A percentile compares a stretch with the other conserved stretches of the same genome.
Evolutionary conservation across 2,797 vertebrate genomes (phyloP).

Genomic region (Pagetopsis macropterus): DNA sequence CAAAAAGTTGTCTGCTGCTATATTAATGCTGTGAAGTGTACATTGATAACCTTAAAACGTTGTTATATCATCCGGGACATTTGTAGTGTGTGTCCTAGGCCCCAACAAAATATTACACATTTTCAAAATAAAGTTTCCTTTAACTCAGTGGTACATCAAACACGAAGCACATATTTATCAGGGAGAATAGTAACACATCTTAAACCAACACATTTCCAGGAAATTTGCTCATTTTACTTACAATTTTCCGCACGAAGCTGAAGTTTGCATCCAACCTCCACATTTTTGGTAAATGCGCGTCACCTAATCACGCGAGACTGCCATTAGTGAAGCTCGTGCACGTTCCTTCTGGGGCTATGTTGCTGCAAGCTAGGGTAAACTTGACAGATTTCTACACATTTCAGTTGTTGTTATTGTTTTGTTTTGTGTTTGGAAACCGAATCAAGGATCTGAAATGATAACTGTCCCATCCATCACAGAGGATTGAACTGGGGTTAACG

Average conservation of each 20-base stretch:
- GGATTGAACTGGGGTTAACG: constrained; percentile 1
- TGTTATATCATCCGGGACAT: too few species aligned
- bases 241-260: not conserved
- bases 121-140: not conserved
- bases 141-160: not conserved
- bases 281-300: not conserved
- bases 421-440: not conserved
- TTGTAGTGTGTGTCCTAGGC: too few species aligned
- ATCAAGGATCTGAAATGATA: not conserved
- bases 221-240: not conserved
- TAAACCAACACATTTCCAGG: not conserved
- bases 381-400: not conserved
- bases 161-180: not conserved
- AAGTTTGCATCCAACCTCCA: constrained; percentile 5
- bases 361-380: constrained; percentile 23
- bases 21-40: not conserved
- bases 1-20: not conserved
- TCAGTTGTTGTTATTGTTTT: not conserved
- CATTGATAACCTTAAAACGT: not conserved
- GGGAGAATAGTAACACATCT: not conserved
- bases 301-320: constrained; percentile 23
- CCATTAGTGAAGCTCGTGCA: constrained; percentile 52
- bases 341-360: not conserved
- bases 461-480: accelerated
- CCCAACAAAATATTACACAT: not conserved